A percentile compares a stretch with the other conserved stretches of the same genome.
phyloP scores from a whole-genome alignment of 2,888 invertebrate species.

The Xanthorhoe spadicearia region DNA sequence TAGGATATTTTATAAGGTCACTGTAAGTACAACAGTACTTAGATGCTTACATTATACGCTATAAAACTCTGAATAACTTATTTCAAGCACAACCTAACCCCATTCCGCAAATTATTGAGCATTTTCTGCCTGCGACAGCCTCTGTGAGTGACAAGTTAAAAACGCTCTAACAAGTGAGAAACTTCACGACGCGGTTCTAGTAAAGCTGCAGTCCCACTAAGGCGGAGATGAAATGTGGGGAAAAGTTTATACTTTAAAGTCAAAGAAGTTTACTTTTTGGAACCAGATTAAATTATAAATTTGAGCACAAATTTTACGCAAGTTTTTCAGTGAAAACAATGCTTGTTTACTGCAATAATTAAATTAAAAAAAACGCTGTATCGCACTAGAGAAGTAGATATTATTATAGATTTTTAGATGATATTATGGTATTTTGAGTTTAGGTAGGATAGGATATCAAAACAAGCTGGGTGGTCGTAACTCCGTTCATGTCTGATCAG shows the following conservation, averaged over 20 bases:
- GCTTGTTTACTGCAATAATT: no score
- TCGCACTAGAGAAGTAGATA: no score
- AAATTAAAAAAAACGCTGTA: no score
- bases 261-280: no score
- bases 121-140: slow-evolving; percentile 26
- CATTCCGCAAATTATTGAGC: slow-evolving; percentile 35
- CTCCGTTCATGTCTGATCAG: background rate
- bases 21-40: background rate
- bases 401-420: no score
- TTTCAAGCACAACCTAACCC: slow-evolving; percentile 26
- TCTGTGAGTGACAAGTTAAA: slow-evolving; percentile 39
- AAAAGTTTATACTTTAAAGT: no score
- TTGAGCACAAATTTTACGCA: no score
- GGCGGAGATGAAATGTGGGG: background rate
- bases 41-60: background rate
- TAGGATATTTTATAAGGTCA: background rate
- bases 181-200: slow-evolving; percentile 20
- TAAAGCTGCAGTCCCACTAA: background rate
- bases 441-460: no score
- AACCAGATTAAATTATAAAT: no score
- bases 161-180: slow-evolving; percentile 39
- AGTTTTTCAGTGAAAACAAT: no score
- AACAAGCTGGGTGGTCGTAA: no score
- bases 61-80: slow-evolving; percentile 6
- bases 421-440: no score